Evolutionary conservation across 2,797 vertebrate species (phyloP).

Genomic region (Silurus aristotelis): DNA sequence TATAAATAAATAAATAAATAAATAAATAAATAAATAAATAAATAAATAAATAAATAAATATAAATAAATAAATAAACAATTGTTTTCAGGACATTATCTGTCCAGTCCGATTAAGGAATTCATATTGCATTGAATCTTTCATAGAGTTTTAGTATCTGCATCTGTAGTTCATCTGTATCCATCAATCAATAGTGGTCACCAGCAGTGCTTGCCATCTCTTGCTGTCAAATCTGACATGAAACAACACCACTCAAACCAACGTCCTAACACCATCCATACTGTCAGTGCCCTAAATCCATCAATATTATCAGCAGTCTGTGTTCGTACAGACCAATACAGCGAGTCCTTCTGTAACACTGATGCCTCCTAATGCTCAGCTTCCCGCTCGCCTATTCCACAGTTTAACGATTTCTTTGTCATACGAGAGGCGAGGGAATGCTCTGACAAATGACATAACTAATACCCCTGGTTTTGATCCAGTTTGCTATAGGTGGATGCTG

Average conservation of each 20-base stretch:
- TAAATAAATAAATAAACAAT: no score
- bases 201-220: neutral
- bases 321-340: neutral
- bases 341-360: neutral
- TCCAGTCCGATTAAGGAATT: neutral
- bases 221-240: conserved; percentile 24
- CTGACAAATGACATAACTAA: conserved; percentile 48
- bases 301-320: neutral
- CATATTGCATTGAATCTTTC: neutral
- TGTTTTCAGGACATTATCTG: neutral
- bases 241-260: conserved; percentile 4
- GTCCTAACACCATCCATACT: neutral
- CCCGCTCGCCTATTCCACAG: neutral
- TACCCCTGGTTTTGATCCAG: conserved; percentile 50
- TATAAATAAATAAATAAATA: no score
- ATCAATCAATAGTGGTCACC: neutral
- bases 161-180: neutral
- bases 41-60: no score
- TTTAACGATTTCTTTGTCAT: conserved; percentile 18
- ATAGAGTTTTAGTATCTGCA: neutral
- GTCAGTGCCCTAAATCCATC: conserved; percentile 10
- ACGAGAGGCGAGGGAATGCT: conserved; percentile 1
- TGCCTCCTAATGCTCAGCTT: neutral
- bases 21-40: no score
- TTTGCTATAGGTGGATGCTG: conserved; percentile 50